phyloP scores from a whole-genome alignment of 2,888 invertebrate species.

The Allolobophora icterica region DNA sequence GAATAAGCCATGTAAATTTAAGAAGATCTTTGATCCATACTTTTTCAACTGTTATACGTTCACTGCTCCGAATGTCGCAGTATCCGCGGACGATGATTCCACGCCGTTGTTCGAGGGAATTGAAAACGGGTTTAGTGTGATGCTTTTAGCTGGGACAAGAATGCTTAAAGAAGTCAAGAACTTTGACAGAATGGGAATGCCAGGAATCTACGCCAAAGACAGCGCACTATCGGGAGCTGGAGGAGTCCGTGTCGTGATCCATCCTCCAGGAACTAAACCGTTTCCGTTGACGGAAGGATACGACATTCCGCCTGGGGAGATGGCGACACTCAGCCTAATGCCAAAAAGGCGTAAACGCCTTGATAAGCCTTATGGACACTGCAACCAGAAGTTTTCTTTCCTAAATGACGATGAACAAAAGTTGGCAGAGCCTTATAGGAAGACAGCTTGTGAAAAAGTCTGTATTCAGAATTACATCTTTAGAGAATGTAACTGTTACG shows the following conservation, averaged over 20 bases:
- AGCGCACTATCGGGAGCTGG: slow-evolving; percentile 42
- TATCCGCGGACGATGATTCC: neutral
- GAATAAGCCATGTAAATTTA: neutral
- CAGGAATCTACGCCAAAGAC: slow-evolving; percentile 44
- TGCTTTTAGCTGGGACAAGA: slow-evolving; percentile 31
- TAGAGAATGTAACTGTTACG: neutral
- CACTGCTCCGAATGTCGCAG: neutral
- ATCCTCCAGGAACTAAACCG: neutral
- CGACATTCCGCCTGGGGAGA: neutral
- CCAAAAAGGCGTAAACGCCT: neutral
- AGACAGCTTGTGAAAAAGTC: neutral
- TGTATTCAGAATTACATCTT: neutral
- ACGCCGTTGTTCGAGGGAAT: slow-evolving; percentile 24
- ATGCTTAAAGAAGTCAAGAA: slow-evolving; percentile 43
- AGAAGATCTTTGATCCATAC: neutral
- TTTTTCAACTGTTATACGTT: slow-evolving; percentile 13
- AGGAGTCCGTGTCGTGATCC: neutral
- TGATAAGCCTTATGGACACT: neutral
- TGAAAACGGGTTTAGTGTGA: neutral
- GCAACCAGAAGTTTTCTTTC: neutral
- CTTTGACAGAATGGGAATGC: slow-evolving; percentile 40
- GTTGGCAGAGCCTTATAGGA: neutral
- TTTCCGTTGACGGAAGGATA: neutral
- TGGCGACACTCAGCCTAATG: neutral
- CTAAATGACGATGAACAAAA: neutral